A percentile compares a stretch with the other conserved stretches of the same genome.
Evolutionary conservation across 2,888 invertebrate genomes (phyloP).

Genomic region (Archaeoteleia sp.): DNA sequence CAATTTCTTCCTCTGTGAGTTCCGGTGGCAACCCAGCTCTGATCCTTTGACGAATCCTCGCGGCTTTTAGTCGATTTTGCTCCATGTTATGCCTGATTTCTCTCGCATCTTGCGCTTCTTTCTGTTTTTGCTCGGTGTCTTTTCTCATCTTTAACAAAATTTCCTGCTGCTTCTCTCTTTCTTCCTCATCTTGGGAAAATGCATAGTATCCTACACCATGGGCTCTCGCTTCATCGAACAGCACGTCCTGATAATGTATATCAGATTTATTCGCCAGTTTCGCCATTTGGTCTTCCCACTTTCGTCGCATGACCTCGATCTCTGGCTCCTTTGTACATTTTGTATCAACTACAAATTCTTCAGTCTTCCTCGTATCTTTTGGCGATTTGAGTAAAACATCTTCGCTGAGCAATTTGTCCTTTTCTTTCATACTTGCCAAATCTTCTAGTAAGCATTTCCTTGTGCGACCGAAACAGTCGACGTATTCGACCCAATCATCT

Average conservation of each 20-base stretch:
- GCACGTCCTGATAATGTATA: slow-evolving; percentile 94
- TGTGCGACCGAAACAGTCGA: slow-evolving; percentile 91
- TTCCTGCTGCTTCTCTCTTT: slow-evolving; percentile 87
- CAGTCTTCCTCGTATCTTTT: slow-evolving; percentile 20
- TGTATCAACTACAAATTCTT: slow-evolving; percentile 26
- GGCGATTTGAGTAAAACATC: slow-evolving; percentile 57
- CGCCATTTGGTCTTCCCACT: slow-evolving; percentile 91
- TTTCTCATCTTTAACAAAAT: slow-evolving; percentile 83
- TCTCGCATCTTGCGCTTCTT: slow-evolving; percentile 79
- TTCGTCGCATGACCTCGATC: slow-evolving; percentile 82
- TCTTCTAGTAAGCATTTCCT: slow-evolving; percentile 89
- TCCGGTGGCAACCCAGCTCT: slow-evolving; percentile 83
- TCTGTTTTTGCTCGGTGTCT: slow-evolving; percentile 83
- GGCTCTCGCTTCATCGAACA: slow-evolving; percentile 92
- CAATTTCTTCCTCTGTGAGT: slow-evolving; percentile 65
- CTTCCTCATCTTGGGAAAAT: slow-evolving; percentile 90
- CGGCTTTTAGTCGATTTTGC: slow-evolving; percentile 83
- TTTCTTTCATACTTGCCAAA: slow-evolving; percentile 80
- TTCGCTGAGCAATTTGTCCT: slow-evolving; percentile 76
- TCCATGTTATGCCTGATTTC: slow-evolving; percentile 81
- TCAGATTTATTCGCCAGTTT: slow-evolving; percentile 83
- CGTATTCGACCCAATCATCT: slow-evolving; percentile 87
- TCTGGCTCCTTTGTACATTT: slow-evolving; percentile 65
- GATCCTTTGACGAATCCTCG: slow-evolving; percentile 83
- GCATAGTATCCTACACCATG: slow-evolving; percentile 95